Percentiles rank a stretch among this genome's conserved stretches.
These are phyloP conservation scores for Stictonetta naevosa DNA, from an alignment of 2,113 vertebrate genomes.

Conservation along the genomic window DNA sequence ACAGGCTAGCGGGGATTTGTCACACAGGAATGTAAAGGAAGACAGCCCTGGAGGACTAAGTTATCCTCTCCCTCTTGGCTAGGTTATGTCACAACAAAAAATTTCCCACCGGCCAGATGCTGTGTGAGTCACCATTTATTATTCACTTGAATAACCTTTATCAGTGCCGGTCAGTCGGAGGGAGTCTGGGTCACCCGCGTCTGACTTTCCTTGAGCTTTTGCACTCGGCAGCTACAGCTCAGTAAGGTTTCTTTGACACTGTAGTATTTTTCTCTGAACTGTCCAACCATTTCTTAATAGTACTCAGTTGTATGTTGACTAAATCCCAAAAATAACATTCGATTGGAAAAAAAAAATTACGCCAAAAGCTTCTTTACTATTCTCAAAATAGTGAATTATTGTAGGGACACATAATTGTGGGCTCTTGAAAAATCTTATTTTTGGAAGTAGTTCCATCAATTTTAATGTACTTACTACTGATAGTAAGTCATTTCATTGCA, in stretches of 20 bases:
- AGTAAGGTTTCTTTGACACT: not conserved
- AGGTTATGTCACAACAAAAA: not conserved
- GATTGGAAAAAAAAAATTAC: not conserved
- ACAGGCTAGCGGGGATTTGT: not conserved
- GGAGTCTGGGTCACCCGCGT: not conserved
- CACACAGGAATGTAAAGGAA: not conserved
- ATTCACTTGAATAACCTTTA: not conserved
- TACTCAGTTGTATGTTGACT: not conserved
- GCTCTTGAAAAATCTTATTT: not conserved
- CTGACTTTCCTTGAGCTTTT: not conserved
- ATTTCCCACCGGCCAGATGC: conserved; percentile 39
- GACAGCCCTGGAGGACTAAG: not conserved
- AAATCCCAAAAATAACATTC: conserved; percentile 36
- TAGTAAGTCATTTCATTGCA: not conserved
- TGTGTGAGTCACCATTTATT: not conserved
- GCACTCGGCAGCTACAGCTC: not conserved
- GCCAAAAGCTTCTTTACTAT: not conserved
- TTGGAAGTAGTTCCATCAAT: not conserved
- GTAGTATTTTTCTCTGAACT: not conserved
- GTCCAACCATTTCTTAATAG: not conserved
- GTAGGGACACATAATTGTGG: not conserved
- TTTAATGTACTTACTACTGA: not conserved
- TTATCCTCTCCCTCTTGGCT: conserved; percentile 5
- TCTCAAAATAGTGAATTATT: not conserved
- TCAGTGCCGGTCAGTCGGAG: not conserved